A percentile compares a stretch with the other conserved stretches of the same genome.
Evolutionary conservation across 2,113 vertebrate genomes (phyloP).

Genomic region (Prochilodus magdalenae): DNA sequence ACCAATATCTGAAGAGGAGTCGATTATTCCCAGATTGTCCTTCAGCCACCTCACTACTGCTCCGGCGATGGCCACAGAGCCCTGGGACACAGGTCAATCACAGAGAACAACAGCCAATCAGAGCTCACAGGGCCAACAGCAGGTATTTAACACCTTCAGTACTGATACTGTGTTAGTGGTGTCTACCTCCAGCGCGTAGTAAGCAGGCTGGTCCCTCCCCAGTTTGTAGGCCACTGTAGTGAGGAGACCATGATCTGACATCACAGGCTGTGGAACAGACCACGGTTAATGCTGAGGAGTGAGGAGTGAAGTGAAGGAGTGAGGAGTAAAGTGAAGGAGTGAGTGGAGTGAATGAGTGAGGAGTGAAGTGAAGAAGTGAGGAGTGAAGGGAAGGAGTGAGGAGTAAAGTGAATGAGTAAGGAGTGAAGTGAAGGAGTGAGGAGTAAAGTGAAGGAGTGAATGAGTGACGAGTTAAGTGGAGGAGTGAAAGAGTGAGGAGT

Average conservation of each 20-base stretch:
- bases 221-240: constrained; percentile 95
- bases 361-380: too few species aligned
- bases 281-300: background rate
- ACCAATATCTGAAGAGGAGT: constrained; percentile 88
- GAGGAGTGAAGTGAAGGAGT: too few species aligned
- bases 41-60: constrained; percentile 94
- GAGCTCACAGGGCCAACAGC: background rate
- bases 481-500: too few species aligned
- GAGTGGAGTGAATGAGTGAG: too few species aligned
- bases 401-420: too few species aligned
- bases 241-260: constrained; percentile 91
- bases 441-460: too few species aligned
- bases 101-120: constrained; percentile 1
- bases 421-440: too few species aligned
- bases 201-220: constrained; percentile 82
- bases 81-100: constrained; percentile 70
- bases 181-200: constrained; percentile 90
- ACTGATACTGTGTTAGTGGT: background rate
- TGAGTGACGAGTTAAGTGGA: too few species aligned
- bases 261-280: constrained; percentile 76
- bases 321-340: too few species aligned
- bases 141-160: background rate
- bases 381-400: too few species aligned
- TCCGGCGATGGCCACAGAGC: constrained; percentile 96
- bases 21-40: constrained; percentile 94